Percentiles rank a stretch among this genome's conserved stretches.
These are phyloP conservation scores for Rhyzopertha dominica DNA, from an alignment of 1,140 invertebrate species.

Conservation along the genomic window DNA sequence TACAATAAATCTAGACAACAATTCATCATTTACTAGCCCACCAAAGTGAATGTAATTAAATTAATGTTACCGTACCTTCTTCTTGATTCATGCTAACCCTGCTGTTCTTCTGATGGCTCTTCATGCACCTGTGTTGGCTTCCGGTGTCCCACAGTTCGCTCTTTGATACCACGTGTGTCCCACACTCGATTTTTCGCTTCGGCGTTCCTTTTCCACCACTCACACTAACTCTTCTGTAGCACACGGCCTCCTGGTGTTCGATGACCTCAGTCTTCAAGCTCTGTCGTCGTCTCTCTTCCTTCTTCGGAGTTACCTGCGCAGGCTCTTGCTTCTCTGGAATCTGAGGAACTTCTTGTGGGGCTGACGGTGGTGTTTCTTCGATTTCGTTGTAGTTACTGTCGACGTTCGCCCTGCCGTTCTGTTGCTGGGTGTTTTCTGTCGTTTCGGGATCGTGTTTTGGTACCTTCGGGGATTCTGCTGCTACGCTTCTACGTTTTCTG, in stretches of 20 bases:
- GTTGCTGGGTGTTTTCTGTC: constrained; percentile 5
- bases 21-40: neutral
- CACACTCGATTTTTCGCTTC: constrained; percentile 38
- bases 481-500: no score
- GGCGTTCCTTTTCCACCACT: constrained; percentile 27
- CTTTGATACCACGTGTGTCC: constrained; percentile 43
- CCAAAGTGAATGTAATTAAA: neutral
- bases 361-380: constrained; percentile 17
- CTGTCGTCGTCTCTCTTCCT: constrained; percentile 14
- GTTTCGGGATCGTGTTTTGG: constrained; percentile 14
- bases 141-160: constrained; percentile 45
- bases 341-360: constrained; percentile 9
- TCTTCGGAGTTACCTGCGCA: constrained; percentile 11
- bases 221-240: constrained; percentile 29
- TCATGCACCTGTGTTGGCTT: constrained; percentile 37
- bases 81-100: constrained; percentile 33
- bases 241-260: constrained; percentile 22
- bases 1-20: neutral
- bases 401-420: constrained; percentile 8
- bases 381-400: constrained; percentile 30
- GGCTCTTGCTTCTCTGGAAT: constrained; percentile 14
- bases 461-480: no score
- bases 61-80: constrained; percentile 28
- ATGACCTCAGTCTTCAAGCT: constrained; percentile 8
- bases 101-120: constrained; percentile 33